Evolutionary conservation across 2,888 invertebrate genomes (phyloP).

Genomic region (Trissolcus brochymenae): DNA sequence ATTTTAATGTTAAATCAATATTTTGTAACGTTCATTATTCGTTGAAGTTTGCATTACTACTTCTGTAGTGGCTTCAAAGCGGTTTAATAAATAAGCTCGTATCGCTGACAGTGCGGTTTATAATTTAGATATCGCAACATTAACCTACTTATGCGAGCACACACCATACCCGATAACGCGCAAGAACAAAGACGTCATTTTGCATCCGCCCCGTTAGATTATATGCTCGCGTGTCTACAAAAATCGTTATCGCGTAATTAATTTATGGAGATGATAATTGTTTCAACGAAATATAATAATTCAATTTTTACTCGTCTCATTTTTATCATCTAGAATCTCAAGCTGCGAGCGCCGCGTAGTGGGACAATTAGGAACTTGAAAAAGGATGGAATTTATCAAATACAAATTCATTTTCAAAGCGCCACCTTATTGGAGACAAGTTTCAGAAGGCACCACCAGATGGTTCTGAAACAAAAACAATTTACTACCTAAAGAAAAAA

Average conservation of each 20-base stretch:
- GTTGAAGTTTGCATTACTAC: conserved; percentile 15
- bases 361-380: no score
- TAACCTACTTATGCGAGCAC: conserved; percentile 31
- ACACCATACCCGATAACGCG: conserved; percentile 8
- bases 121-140: conserved; percentile 40
- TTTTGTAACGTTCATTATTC: conserved; percentile 20
- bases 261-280: neutral
- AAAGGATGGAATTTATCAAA: no score
- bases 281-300: neutral
- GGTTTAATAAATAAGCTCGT: conserved; percentile 38
- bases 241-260: no score
- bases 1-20: conserved; percentile 11
- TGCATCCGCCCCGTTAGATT: conserved; percentile 12
- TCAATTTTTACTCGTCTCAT: no score
- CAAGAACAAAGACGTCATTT: conserved; percentile 31
- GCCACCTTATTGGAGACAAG: no score
- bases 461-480: no score
- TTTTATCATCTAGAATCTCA: no score
- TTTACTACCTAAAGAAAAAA: no score
- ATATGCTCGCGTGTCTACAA: conserved; percentile 11
- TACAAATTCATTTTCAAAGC: no score
- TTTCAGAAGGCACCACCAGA: no score
- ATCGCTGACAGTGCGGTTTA: conserved; percentile 34
- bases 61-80: conserved; percentile 13
- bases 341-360: no score